Conservation (phyloP, 2,888 invertebrate genomes). For the Drosophila limbata region DNA sequence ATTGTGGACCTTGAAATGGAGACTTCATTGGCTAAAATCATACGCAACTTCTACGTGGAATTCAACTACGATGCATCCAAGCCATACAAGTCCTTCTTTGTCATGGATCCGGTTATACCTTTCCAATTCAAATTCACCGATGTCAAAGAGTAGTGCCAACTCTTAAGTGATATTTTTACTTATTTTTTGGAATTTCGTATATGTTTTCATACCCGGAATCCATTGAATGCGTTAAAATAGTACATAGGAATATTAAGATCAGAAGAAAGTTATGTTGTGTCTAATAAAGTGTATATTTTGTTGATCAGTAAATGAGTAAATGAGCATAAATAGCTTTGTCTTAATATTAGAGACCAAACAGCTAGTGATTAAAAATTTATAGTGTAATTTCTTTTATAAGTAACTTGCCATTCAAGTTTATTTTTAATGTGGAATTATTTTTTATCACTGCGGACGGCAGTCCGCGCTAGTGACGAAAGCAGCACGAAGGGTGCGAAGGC, state of each 20-base stretch:
- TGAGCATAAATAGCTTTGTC: too few species aligned
- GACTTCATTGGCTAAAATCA: slow-evolving; percentile 85
- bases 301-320: not conserved
- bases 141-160: slow-evolving; percentile 37
- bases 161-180: not conserved
- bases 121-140: slow-evolving; percentile 82
- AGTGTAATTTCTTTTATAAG: too few species aligned
- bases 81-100: slow-evolving; percentile 63
- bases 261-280: too few species aligned
- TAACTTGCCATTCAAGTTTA: too few species aligned
- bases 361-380: too few species aligned
- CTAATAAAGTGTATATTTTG: slow-evolving; percentile 2
- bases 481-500: too few species aligned
- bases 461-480: too few species aligned
- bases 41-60: slow-evolving; percentile 77
- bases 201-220: too few species aligned
- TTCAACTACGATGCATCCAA: slow-evolving; percentile 72
- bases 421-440: too few species aligned
- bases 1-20: slow-evolving; percentile 91
- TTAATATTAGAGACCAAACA: too few species aligned
- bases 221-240: not conserved
- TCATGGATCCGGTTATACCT: slow-evolving; percentile 81
- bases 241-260: too few species aligned
- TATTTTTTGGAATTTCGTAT: not conserved
- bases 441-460: too few species aligned